Conservation (phyloP, 2,113 vertebrate genomes). For the Danionella cerebrum region DNA sequence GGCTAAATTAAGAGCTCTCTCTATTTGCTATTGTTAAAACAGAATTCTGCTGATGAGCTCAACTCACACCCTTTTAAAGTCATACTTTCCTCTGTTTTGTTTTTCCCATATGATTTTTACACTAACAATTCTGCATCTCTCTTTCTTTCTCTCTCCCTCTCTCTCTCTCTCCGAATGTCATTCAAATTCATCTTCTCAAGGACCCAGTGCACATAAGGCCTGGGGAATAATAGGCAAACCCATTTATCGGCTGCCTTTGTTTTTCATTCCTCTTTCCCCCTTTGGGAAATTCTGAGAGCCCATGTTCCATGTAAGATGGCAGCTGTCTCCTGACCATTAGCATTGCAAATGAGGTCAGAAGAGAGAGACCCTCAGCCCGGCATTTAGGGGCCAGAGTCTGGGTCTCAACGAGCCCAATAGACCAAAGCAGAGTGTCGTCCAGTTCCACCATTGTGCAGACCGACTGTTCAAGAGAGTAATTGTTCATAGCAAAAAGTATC, state of each 20-base stretch:
- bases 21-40: slow-evolving; percentile 31
- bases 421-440: not conserved
- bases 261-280: slow-evolving; percentile 33
- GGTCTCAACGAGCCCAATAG: slow-evolving; percentile 4
- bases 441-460: slow-evolving; percentile 14
- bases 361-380: slow-evolving; percentile 31
- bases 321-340: slow-evolving; percentile 65
- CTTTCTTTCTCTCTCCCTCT: slow-evolving; percentile 26
- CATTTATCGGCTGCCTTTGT: slow-evolving; percentile 64
- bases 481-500: slow-evolving; percentile 4
- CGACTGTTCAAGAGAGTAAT: slow-evolving; percentile 24
- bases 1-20: slow-evolving; percentile 48
- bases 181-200: slow-evolving; percentile 66
- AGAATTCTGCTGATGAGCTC: slow-evolving; percentile 21
- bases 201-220: slow-evolving; percentile 52
- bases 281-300: slow-evolving; percentile 44
- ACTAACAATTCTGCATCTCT: not conserved
- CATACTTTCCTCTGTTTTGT: slow-evolving; percentile 13
- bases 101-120: slow-evolving; percentile 7
- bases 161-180: slow-evolving; percentile 47
- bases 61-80: slow-evolving; percentile 39
- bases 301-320: slow-evolving; percentile 51
- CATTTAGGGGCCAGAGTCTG: slow-evolving; percentile 34
- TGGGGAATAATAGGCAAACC: slow-evolving; percentile 61
- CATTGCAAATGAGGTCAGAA: slow-evolving; percentile 62